A percentile compares a stretch with the other conserved stretches of the same genome.
These are phyloP conservation scores for Petrocephalus sullivani DNA, from an alignment of 2,797 vertebrate species.

Conservation along the genomic window DNA sequence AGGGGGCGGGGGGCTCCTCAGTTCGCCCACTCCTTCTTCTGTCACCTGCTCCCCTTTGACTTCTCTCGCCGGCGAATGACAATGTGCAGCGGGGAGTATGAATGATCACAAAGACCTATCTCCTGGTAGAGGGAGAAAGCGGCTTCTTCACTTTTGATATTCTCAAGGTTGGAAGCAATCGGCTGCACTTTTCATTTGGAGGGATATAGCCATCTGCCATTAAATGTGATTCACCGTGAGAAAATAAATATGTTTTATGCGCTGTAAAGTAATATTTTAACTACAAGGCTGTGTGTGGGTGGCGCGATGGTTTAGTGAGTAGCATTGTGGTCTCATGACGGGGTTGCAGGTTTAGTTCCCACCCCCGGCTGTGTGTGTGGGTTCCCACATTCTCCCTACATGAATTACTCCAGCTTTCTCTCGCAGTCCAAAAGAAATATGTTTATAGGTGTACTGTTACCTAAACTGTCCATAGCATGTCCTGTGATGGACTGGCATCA, in stretches of 20 bases:
- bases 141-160: neutral
- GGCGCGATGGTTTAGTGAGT: neutral
- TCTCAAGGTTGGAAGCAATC: constrained; percentile 1
- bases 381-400: neutral
- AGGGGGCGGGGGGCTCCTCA: neutral
- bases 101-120: neutral
- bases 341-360: neutral
- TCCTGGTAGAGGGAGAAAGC: neutral
- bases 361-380: neutral
- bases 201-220: neutral
- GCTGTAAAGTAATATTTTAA: neutral
- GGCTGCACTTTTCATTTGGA: constrained; percentile 14
- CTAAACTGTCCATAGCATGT: neutral
- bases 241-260: constrained; percentile 6
- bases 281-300: constrained; percentile 4
- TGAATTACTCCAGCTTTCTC: neutral
- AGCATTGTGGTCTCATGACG: neutral
- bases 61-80: neutral
- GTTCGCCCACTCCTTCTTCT: neutral
- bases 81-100: neutral
- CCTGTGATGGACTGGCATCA: neutral
- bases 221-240: neutral
- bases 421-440: neutral
- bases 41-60: neutral
- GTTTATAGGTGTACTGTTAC: neutral